These are phyloP conservation scores for Odocoileus hemionus DNA, from an alignment of 2,113 vertebrate genomes.

Conservation along the genomic window DNA sequence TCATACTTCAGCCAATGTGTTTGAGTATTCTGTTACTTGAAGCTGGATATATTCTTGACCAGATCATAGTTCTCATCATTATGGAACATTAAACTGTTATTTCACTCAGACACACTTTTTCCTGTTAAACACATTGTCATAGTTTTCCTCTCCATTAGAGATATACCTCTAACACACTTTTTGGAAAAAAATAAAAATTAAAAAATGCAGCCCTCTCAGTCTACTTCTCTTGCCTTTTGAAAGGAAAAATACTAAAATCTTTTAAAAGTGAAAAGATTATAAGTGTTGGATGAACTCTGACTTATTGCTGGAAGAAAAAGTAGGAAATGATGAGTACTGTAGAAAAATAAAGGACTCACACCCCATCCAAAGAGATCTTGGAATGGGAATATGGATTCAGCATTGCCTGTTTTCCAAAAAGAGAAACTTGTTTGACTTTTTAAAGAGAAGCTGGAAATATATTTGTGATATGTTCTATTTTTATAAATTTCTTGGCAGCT, in stretches of 20 bases:
- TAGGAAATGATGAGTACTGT: neutral
- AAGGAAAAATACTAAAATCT: neutral
- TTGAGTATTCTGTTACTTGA: neutral
- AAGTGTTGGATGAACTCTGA: neutral
- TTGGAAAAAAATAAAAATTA: neutral
- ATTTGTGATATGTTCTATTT: neutral
- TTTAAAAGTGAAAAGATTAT: neutral
- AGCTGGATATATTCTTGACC: neutral
- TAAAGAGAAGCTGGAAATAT: neutral
- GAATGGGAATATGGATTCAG: neutral
- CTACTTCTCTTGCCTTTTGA: neutral
- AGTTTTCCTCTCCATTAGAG: neutral
- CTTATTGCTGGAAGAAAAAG: neutral
- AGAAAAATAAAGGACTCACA: neutral
- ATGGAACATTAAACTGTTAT: neutral
- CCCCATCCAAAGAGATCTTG: neutral
- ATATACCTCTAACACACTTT: neutral
- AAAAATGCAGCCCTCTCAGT: neutral
- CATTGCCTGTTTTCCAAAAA: neutral
- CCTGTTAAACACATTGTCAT: neutral
- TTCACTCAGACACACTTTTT: neutral
- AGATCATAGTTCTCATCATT: neutral
- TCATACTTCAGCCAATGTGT: neutral
- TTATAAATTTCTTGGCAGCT: neutral
- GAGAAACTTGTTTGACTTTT: neutral